phyloP scores from a whole-genome alignment of 2,113 vertebrate species.

The Xiphophorus hellerii region DNA sequence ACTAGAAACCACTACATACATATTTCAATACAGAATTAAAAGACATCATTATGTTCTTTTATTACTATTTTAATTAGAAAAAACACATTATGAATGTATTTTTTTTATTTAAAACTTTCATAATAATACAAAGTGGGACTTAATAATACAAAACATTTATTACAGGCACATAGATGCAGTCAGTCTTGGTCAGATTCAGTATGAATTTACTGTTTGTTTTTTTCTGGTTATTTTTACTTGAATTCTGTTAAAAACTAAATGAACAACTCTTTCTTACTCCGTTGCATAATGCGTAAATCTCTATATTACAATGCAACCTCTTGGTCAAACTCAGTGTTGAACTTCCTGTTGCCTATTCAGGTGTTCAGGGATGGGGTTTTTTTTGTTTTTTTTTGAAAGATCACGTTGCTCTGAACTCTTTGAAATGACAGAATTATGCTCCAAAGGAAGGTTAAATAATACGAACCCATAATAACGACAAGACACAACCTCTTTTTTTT shows the following conservation, averaged over 20 bases:
- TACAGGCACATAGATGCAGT: neutral
- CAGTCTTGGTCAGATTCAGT: too few relatives aligned
- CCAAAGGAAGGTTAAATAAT: too few relatives aligned
- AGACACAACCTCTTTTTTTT: too few relatives aligned
- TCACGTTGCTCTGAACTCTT: neutral
- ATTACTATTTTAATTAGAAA: neutral
- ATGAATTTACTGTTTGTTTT: too few relatives aligned
- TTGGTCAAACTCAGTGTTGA: neutral
- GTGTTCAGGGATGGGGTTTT: neutral
- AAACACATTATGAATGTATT: too few relatives aligned
- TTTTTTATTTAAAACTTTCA: too few relatives aligned
- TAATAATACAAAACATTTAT: neutral
- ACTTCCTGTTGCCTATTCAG: neutral
- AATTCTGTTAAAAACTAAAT: neutral
- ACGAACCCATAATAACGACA: neutral
- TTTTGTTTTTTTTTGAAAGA: neutral
- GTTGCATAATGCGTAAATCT: neutral
- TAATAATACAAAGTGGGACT: too few relatives aligned
- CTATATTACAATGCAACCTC: neutral
- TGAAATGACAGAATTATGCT: neutral
- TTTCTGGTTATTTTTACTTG: too few relatives aligned
- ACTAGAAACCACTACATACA: neutral
- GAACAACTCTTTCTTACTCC: neutral
- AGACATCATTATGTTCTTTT: neutral
- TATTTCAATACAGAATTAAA: neutral